Percentiles rank a stretch among this genome's conserved stretches.
phyloP scores from a whole-genome alignment of 1,140 invertebrate species.

The Calephelis nemesis region DNA sequence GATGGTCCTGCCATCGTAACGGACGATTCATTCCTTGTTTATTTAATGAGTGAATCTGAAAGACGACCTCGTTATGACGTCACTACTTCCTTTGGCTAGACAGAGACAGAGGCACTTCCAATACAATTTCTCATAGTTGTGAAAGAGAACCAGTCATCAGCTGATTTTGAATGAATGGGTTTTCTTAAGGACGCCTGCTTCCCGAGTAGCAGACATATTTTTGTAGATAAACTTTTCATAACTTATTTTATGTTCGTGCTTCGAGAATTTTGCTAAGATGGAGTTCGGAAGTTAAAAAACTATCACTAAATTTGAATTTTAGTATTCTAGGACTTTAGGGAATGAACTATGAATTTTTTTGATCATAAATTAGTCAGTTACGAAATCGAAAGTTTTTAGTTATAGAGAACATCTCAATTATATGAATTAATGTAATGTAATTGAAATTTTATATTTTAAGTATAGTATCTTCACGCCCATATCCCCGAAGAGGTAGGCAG shows the following conservation, averaged over 20 bases:
- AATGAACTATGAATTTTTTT: no score
- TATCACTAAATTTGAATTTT: no score
- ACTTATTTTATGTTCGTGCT: not conserved
- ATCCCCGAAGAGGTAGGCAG: no score
- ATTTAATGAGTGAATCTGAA: slow-evolving; percentile 77
- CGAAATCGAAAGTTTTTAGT: no score
- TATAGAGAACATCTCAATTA: no score
- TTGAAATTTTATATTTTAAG: no score
- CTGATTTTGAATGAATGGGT: slow-evolving; percentile 67
- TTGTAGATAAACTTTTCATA: slow-evolving; percentile 6
- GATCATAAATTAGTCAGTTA: no score
- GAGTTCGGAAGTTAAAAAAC: no score
- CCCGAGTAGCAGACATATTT: not conserved
- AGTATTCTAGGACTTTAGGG: no score
- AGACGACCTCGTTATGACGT: slow-evolving; percentile 76
- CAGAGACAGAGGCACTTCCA: slow-evolving; percentile 40
- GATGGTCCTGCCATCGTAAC: slow-evolving; percentile 30
- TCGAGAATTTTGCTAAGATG: no score
- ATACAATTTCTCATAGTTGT: slow-evolving; percentile 28
- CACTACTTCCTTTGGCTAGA: slow-evolving; percentile 57
- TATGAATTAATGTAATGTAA: no score
- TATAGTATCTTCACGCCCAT: no score
- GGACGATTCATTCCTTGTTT: slow-evolving; percentile 65
- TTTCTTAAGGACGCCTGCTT: slow-evolving; percentile 4
- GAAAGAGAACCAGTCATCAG: slow-evolving; percentile 45